phyloP scores from a whole-genome alignment of 2,888 invertebrate species.

The Steinernema carpocapsae region DNA sequence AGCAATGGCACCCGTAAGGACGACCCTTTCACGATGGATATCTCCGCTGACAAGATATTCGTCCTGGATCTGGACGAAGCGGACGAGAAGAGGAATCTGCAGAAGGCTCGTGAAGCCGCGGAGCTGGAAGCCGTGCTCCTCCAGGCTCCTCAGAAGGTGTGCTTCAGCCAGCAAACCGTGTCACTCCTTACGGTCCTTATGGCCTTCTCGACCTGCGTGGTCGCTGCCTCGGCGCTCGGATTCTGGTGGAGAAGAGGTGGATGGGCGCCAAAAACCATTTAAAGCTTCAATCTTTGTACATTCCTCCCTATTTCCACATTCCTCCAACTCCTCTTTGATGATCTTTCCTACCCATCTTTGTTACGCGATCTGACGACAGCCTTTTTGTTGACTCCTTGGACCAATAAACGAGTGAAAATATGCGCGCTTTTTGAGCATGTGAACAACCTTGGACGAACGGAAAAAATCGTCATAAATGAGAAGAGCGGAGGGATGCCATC shows the following conservation, averaged over 20 bases:
- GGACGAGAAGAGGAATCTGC: slow-evolving; percentile 8
- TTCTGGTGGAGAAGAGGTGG: slow-evolving; percentile 30
- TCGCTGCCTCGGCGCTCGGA: slow-evolving; percentile 32
- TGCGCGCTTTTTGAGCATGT: not conserved
- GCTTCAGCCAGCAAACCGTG: slow-evolving; percentile 40
- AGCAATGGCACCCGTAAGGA: slow-evolving; percentile 42
- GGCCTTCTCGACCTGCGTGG: slow-evolving; percentile 36
- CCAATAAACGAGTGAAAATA: not conserved
- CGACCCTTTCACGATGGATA: slow-evolving; percentile 61
- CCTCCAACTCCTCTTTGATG: slow-evolving; percentile 12
- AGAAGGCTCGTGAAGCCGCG: slow-evolving; percentile 18
- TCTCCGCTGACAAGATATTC: slow-evolving; percentile 65
- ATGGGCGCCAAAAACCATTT: slow-evolving; percentile 19
- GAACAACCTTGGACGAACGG: slow-evolving; percentile 26
- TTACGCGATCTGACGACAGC: not conserved
- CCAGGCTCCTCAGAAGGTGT: slow-evolving; percentile 34
- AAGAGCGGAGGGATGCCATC: slow-evolving; percentile 1
- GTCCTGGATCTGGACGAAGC: slow-evolving; percentile 66
- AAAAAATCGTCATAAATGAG: slow-evolving; percentile 14
- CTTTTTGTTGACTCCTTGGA: slow-evolving; percentile 19
- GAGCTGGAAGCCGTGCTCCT: slow-evolving; percentile 29
- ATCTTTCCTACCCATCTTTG: slow-evolving; percentile 13
- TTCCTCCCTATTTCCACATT: slow-evolving; percentile 12
- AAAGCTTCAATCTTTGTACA: not conserved
- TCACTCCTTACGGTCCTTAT: slow-evolving; percentile 39